These are phyloP conservation scores for Pollenia griseotomentosa DNA, from an alignment of 2,888 invertebrate genomes.

Conservation along the genomic window DNA sequence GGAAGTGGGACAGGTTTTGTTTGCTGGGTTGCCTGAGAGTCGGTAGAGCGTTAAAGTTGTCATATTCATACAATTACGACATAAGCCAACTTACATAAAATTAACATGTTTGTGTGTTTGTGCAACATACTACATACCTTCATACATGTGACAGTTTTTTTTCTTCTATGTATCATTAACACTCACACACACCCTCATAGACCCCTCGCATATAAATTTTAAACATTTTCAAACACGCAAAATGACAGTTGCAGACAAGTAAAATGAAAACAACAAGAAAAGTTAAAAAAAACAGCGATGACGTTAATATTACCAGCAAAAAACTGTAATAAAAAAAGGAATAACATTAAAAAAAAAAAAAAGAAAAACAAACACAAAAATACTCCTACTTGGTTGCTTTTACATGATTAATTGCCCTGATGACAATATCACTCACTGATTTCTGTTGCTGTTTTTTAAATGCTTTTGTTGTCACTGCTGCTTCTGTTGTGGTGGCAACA, in stretches of 20 bases:
- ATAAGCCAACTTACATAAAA: no score
- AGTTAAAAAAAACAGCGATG: constrained; percentile 5
- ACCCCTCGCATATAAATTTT: constrained; percentile 24
- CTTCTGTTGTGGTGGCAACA: background rate
- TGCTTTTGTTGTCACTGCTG: constrained; percentile 3
- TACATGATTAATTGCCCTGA: constrained; percentile 63
- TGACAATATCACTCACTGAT: constrained; percentile 35
- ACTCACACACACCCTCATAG: no score
- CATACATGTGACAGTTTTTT: no score
- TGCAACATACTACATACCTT: no score
- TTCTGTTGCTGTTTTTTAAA: constrained; percentile 10
- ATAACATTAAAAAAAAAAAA: background rate
- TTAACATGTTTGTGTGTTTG: no score
- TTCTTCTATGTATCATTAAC: no score
- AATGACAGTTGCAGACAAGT: constrained; percentile 60
- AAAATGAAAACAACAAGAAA: constrained; percentile 18
- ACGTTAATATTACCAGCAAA: no score
- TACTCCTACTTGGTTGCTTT: constrained; percentile 11
- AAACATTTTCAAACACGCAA: constrained; percentile 49
- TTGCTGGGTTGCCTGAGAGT: no score
- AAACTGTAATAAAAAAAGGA: background rate
- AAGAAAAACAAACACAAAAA: background rate
- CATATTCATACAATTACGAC: no score
- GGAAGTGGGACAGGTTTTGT: no score
- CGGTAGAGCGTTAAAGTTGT: no score